phyloP scores from a whole-genome alignment of 1,140 invertebrate species.

The Muscidifurax raptorellus region DNA sequence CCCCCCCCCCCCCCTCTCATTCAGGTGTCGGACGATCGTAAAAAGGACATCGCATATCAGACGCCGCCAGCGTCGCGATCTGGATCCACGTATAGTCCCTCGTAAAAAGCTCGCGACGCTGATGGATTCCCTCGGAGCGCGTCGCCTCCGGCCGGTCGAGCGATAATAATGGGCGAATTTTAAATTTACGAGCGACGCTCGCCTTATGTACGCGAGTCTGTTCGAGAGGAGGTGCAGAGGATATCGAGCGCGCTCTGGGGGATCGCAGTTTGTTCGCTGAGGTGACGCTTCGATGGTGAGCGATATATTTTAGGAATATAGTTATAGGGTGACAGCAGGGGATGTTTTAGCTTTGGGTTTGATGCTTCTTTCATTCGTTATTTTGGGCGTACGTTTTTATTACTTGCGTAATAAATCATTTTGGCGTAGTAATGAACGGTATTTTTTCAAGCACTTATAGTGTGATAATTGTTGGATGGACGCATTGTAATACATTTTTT shows the following conservation, averaged over 20 bases:
- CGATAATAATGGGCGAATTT: conserved; percentile 36
- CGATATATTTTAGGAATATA: background rate
- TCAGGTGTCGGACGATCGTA: conserved; percentile 13
- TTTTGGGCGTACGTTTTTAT: too few species aligned
- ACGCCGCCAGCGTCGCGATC: background rate
- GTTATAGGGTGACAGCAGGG: background rate
- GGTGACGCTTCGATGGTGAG: background rate
- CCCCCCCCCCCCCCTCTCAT: too few species aligned
- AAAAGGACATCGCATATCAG: background rate
- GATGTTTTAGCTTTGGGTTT: too few species aligned
- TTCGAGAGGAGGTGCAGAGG: background rate
- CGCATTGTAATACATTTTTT: too few species aligned
- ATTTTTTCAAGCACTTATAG: too few species aligned
- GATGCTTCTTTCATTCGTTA: too few species aligned
- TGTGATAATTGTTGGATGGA: too few species aligned
- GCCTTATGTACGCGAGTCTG: background rate
- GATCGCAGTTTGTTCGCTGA: background rate
- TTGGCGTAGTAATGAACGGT: too few species aligned
- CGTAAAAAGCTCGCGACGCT: conserved; percentile 36
- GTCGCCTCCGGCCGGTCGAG: background rate
- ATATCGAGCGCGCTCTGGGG: background rate
- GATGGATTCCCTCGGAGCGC: conserved; percentile 10
- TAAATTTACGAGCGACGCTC: conserved; percentile 32
- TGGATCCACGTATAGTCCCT: conserved; percentile 3
- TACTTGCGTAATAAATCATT: too few species aligned